These are phyloP conservation scores for Tetragonisca angustula DNA, from an alignment of 2,888 invertebrate genomes.

Conservation along the genomic window DNA sequence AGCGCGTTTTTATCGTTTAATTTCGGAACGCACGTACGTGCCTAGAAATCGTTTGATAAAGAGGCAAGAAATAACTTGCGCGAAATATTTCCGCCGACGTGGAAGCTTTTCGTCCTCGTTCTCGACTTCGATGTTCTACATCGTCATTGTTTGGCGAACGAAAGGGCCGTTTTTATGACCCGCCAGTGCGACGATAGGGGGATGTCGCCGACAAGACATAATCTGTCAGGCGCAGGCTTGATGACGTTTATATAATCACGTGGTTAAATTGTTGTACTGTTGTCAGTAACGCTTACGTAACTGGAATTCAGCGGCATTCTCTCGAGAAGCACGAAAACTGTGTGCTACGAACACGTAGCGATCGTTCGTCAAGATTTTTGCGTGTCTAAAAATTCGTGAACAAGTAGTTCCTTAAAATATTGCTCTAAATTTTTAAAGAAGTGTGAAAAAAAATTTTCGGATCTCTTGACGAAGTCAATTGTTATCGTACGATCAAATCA, in stretches of 20 bases:
- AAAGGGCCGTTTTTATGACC: conserved; percentile 66
- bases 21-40: not conserved
- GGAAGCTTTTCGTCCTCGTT: not conserved
- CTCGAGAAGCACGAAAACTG: conserved; percentile 49
- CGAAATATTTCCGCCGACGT: conserved; percentile 10
- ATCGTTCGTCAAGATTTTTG: not conserved
- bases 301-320: conserved; percentile 61
- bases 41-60: not conserved
- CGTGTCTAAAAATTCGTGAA: not conserved
- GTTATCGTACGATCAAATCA: no score
- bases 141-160: conserved; percentile 39
- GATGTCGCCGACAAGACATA: conserved; percentile 74
- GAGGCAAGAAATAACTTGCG: not conserved
- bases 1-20: not conserved
- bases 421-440: no score
- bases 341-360: conserved; percentile 23
- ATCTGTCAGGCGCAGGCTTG: conserved; percentile 77
- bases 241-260: conserved; percentile 77
- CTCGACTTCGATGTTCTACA: conserved; percentile 5
- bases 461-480: no score
- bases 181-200: conserved; percentile 62
- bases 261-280: conserved; percentile 75
- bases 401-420: no score
- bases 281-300: conserved; percentile 71
- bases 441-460: no score